Conservation (phyloP, 2,888 invertebrate genomes). For the Junonia oenone region DNA sequence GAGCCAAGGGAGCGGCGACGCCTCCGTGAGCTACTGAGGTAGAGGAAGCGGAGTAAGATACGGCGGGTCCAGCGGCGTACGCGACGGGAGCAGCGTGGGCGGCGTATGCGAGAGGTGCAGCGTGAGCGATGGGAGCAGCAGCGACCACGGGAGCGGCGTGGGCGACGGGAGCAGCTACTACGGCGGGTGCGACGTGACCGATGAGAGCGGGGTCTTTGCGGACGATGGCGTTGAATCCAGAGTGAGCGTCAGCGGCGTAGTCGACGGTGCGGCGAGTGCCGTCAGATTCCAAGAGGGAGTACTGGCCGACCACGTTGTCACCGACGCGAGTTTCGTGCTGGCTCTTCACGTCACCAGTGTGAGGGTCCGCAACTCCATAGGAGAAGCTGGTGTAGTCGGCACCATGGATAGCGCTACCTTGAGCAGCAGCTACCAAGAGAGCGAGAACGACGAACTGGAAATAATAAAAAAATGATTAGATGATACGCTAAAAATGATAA, state of each 20-base stretch:
- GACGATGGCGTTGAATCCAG: slow-evolving; percentile 79
- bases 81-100: slow-evolving; percentile 33
- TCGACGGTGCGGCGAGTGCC: slow-evolving; percentile 83
- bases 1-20: slow-evolving; percentile 18
- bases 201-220: slow-evolving; percentile 65
- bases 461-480: slow-evolving; percentile 30
- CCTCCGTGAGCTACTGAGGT: slow-evolving; percentile 39
- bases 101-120: slow-evolving; percentile 31
- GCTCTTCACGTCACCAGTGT: slow-evolving; percentile 71
- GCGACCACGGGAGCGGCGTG: slow-evolving; percentile 35
- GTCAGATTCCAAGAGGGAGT: slow-evolving; percentile 78
- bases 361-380: slow-evolving; percentile 66
- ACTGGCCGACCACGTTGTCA: slow-evolving; percentile 79
- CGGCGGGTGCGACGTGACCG: slow-evolving; percentile 41
- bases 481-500: background rate
- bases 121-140: slow-evolving; percentile 30
- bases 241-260: slow-evolving; percentile 75
- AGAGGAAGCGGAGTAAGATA: slow-evolving; percentile 36
- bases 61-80: slow-evolving; percentile 28
- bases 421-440: slow-evolving; percentile 62
- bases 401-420: slow-evolving; percentile 60
- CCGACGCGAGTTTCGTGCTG: slow-evolving; percentile 82
- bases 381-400: slow-evolving; percentile 68
- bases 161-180: slow-evolving; percentile 32
- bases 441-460: slow-evolving; percentile 69